Conservation (phyloP, 1,140 invertebrate species). For the Limonius californicus region DNA sequence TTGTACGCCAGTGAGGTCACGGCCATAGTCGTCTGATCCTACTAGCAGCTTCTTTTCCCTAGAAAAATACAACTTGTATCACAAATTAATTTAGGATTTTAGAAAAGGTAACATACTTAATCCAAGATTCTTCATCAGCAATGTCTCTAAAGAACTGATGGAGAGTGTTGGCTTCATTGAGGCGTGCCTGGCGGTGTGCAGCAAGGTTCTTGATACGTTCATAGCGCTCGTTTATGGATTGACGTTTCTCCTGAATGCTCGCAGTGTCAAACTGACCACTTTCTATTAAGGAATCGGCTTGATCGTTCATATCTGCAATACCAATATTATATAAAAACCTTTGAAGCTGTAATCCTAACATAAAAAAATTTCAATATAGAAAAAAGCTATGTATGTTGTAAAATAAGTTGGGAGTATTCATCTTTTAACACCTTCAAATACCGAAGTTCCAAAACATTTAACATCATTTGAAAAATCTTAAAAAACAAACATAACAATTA, state of each 20-base stretch:
- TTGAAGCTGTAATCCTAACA: neutral
- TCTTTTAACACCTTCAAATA: too few relatives aligned
- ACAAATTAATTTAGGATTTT: too few relatives aligned
- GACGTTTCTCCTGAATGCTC: slow-evolving; percentile 88
- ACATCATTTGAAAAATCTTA: too few relatives aligned
- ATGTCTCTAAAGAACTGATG: slow-evolving; percentile 99
- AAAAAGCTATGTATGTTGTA: too few relatives aligned
- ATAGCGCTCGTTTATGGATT: slow-evolving; percentile 92
- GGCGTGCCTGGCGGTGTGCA: slow-evolving; percentile 81
- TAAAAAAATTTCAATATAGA: too few relatives aligned
- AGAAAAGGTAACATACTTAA: slow-evolving; percentile 77
- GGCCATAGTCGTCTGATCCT: slow-evolving; percentile 96
- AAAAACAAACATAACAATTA: too few relatives aligned
- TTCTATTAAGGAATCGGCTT: slow-evolving; percentile 91
- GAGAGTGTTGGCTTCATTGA: slow-evolving; percentile 94
- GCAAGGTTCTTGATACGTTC: slow-evolving; percentile 89
- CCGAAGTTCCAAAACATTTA: neutral
- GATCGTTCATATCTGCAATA: slow-evolving; percentile 79
- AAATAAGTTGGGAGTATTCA: too few relatives aligned
- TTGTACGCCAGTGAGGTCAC: slow-evolving; percentile 96
- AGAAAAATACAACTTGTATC: slow-evolving; percentile 15
- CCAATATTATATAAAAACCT: slow-evolving; percentile 1
- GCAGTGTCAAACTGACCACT: slow-evolving; percentile 92
- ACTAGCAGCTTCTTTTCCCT: slow-evolving; percentile 97
- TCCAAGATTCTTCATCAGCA: slow-evolving; percentile 99